A percentile compares a stretch with the other conserved stretches of the same genome.
phyloP scores from a whole-genome alignment of 2,888 invertebrate genomes.

The Nymphalis polychloros region DNA sequence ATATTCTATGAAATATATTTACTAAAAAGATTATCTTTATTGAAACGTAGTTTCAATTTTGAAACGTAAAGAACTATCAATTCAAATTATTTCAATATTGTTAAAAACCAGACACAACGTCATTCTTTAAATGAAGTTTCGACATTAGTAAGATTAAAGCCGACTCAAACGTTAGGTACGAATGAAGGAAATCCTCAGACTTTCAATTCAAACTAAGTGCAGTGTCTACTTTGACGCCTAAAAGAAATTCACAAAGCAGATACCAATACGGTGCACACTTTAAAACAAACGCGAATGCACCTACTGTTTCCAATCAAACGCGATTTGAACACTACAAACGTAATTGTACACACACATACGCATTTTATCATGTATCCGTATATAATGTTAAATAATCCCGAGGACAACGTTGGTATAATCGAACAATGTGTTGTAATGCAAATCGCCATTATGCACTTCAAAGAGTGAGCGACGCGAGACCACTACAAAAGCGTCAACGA shows the following conservation, averaged over 20 bases:
- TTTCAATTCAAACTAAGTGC: slow-evolving; percentile 36
- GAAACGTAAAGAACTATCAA: background rate
- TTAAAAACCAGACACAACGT: slow-evolving; percentile 19
- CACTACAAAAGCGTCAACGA: slow-evolving; percentile 62
- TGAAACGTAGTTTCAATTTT: background rate
- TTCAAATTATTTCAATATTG: background rate
- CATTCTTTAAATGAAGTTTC: slow-evolving; percentile 28
- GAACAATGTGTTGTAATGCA: slow-evolving; percentile 60
- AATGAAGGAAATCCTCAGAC: slow-evolving; percentile 29
- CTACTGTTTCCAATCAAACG: slow-evolving; percentile 13
- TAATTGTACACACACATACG: background rate
- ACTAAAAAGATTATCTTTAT: no score
- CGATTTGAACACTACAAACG: background rate
- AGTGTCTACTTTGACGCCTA: slow-evolving; percentile 30
- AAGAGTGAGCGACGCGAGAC: slow-evolving; percentile 53
- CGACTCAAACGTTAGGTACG: slow-evolving; percentile 22
- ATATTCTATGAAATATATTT: background rate
- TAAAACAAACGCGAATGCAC: slow-evolving; percentile 5
- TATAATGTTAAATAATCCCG: slow-evolving; percentile 30
- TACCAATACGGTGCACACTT: slow-evolving; percentile 18
- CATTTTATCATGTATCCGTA: slow-evolving; percentile 25
- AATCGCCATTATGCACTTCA: slow-evolving; percentile 65
- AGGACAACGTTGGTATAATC: slow-evolving; percentile 42
- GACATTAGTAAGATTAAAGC: slow-evolving; percentile 36
- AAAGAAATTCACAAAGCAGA: slow-evolving; percentile 34